phyloP scores from a whole-genome alignment of 2,888 invertebrate genomes.

The Eurytoma adleriae region DNA sequence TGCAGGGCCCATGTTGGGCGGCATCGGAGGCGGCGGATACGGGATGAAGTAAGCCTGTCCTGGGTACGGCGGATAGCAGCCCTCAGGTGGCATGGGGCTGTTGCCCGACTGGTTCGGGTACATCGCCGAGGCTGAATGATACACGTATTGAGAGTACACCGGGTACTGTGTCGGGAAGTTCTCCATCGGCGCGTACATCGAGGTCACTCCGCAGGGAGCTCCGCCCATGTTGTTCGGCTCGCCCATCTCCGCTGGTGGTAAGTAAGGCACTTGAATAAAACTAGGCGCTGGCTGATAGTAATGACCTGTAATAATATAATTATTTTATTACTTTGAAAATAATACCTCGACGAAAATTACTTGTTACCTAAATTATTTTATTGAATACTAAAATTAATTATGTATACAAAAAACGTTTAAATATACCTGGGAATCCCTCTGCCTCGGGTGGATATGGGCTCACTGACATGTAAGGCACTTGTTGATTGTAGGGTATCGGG shows the following conservation, averaged over 20 bases:
- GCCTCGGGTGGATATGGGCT: constrained; percentile 44
- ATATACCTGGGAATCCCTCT: constrained; percentile 48
- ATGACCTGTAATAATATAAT: constrained; percentile 30
- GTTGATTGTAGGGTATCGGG: constrained; percentile 50
- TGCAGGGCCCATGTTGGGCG: background rate
- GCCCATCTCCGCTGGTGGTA: constrained; percentile 13
- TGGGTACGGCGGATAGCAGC: constrained; percentile 43
- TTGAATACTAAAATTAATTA: background rate
- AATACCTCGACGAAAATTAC: background rate
- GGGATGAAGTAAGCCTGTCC: constrained; percentile 49
- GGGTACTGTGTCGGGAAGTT: constrained; percentile 41
- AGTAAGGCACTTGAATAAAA: constrained; percentile 48
- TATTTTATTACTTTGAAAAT: background rate
- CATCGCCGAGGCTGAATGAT: constrained; percentile 20
- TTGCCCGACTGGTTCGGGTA: constrained; percentile 34
- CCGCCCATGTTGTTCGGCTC: background rate
- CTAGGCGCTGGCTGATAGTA: constrained; percentile 43
- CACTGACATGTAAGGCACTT: constrained; percentile 48
- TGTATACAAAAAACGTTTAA: background rate
- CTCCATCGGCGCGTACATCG: constrained; percentile 38
- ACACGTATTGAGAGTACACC: constrained; percentile 45
- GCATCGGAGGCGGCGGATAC: constrained; percentile 42
- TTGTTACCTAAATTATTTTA: too few relatives aligned
- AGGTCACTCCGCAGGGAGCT: background rate
- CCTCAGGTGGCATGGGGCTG: background rate